These are phyloP conservation scores for Capra hircus DNA, from an alignment of 2,113 vertebrate genomes.

Conservation along the genomic window DNA sequence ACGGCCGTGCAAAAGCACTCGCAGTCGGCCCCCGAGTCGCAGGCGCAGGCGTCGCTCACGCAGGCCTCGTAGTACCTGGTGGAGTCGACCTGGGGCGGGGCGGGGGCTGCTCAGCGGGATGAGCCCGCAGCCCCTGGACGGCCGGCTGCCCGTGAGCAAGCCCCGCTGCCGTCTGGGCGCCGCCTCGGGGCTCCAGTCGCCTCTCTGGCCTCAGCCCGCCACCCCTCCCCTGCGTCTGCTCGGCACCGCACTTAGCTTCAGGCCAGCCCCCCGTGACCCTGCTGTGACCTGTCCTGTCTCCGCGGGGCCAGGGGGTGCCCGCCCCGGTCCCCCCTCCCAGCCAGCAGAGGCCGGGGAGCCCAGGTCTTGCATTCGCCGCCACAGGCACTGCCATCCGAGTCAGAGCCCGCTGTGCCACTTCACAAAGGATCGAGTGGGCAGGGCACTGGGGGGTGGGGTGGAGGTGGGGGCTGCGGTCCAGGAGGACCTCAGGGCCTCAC, in stretches of 20 bases:
- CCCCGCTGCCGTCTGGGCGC: rapidly evolving
- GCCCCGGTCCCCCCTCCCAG: not conserved
- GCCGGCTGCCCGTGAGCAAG: not conserved
- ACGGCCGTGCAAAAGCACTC: slow-evolving; percentile 96
- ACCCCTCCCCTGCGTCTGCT: not conserved
- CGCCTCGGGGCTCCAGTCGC: rapidly evolving
- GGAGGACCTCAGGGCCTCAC: not conserved
- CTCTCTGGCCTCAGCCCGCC: not conserved
- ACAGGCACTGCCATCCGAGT: rapidly evolving
- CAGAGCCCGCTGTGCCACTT: not conserved
- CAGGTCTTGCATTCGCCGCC: not conserved
- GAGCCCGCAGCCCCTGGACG: rapidly evolving
- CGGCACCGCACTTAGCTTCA: rapidly evolving
- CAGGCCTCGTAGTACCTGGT: slow-evolving; percentile 90
- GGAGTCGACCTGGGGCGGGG: slow-evolving; percentile 87
- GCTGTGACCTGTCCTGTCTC: not conserved
- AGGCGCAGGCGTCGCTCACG: slow-evolving; percentile 92
- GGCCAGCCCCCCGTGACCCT: not conserved
- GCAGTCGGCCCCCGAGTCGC: slow-evolving; percentile 93
- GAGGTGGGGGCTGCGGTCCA: not conserved
- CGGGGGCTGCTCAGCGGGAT: rapidly evolving
- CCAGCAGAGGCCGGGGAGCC: not conserved
- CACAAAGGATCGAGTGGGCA: not conserved
- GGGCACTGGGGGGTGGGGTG: no score
- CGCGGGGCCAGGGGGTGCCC: not conserved